phyloP scores from a whole-genome alignment of 2,113 vertebrate species.

The Archocentrus centrarchus region DNA sequence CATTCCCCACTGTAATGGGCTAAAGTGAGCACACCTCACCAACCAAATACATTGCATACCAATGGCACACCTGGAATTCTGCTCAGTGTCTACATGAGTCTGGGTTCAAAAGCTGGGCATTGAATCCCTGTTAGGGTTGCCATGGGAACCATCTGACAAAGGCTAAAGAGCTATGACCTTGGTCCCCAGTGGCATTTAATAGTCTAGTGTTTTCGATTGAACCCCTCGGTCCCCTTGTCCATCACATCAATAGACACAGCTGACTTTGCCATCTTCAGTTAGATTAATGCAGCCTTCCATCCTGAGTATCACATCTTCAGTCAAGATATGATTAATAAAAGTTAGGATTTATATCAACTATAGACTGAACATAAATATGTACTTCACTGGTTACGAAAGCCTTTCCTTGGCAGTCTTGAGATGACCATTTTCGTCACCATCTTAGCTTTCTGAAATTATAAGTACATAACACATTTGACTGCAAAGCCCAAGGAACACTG shows the following conservation, averaged over 20 bases:
- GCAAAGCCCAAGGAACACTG: neutral
- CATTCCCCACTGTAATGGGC: conserved; percentile 46
- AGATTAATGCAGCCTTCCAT: conserved; percentile 23
- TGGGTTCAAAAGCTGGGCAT: neutral
- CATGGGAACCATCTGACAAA: conserved; percentile 27
- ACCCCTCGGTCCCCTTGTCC: neutral
- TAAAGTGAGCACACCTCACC: conserved; percentile 34
- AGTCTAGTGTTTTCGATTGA: neutral
- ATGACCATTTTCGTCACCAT: neutral
- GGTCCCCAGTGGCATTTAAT: conserved; percentile 25
- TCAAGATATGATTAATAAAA: neutral
- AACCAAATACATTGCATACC: conserved; percentile 35
- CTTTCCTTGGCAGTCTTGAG: neutral
- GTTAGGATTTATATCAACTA: neutral
- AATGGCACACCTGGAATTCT: conserved; percentile 37
- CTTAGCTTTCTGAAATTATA: neutral
- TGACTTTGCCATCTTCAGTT: neutral
- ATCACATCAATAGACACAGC: conserved; percentile 9
- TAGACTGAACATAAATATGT: neutral
- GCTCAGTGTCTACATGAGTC: neutral
- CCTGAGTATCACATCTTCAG: neutral
- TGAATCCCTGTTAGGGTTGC: conserved; percentile 33
- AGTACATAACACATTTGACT: neutral
- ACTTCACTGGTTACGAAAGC: neutral
- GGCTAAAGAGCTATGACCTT: conserved; percentile 32